Conservation (phyloP, 2,888 invertebrate species). For the Nephrotoma flavescens region DNA sequence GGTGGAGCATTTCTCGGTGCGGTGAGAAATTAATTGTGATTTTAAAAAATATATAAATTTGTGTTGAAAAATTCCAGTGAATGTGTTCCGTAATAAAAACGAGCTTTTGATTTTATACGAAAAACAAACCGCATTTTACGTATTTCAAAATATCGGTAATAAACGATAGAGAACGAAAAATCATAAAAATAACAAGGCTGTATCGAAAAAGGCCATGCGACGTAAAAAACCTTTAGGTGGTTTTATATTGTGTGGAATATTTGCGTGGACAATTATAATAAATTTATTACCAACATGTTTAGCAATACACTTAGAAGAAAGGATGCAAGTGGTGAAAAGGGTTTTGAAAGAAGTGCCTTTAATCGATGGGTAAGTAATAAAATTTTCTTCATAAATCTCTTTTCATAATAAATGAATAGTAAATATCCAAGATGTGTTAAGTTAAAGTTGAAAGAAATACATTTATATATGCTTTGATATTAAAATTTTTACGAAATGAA, state of each 20-base stretch:
- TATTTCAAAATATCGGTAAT: background rate
- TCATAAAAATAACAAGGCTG: background rate
- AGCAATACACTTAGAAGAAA: slow-evolving; percentile 37
- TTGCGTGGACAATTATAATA: slow-evolving; percentile 30
- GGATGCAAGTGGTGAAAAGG: slow-evolving; percentile 39
- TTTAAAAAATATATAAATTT: background rate
- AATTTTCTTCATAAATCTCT: background rate
- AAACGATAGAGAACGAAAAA: background rate
- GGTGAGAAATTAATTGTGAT: background rate
- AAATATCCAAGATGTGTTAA: too few species aligned
- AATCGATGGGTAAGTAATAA: slow-evolving; percentile 38
- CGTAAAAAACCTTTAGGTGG: slow-evolving; percentile 12
- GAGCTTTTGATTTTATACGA: background rate
- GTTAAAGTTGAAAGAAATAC: background rate
- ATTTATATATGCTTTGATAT: too few species aligned
- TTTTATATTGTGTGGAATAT: slow-evolving; percentile 32
- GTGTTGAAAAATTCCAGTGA: background rate
- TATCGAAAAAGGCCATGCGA: slow-evolving; percentile 1
- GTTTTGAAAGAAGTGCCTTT: slow-evolving; percentile 44
- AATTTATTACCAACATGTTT: slow-evolving; percentile 28
- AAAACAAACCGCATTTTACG: background rate
- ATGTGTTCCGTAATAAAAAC: background rate
- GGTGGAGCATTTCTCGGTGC: background rate
- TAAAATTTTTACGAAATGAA: too few species aligned
- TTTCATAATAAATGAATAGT: background rate